Conservation (phyloP, 2,797 vertebrate species). For the Geotria australis region DNA sequence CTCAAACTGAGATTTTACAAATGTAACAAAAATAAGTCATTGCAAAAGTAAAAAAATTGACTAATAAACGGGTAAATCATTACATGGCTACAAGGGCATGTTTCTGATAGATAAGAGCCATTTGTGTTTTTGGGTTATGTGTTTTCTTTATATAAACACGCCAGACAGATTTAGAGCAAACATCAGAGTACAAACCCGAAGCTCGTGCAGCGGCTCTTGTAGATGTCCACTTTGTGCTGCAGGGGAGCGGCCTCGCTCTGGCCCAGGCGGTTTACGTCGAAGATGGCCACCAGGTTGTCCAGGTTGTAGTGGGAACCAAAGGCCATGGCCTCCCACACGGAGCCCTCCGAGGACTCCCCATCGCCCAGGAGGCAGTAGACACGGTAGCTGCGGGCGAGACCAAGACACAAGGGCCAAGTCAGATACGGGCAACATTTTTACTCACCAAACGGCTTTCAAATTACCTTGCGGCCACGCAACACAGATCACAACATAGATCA, state of each 20-base stretch:
- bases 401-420: neutral
- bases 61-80: no score
- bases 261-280: slow-evolving; percentile 38
- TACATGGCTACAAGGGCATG: no score
- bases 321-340: slow-evolving; percentile 55
- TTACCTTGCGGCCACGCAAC: no score
- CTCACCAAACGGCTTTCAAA: no score
- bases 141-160: no score
- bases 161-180: neutral
- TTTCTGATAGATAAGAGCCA: no score
- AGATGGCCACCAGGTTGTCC: slow-evolving; percentile 42
- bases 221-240: slow-evolving; percentile 20
- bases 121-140: no score
- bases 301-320: slow-evolving; percentile 38
- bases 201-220: slow-evolving; percentile 36
- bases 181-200: slow-evolving; percentile 25
- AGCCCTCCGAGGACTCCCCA: slow-evolving; percentile 38
- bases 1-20: no score
- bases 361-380: slow-evolving; percentile 49
- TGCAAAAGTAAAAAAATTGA: no score
- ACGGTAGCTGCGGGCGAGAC: slow-evolving; percentile 21
- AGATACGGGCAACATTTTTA: no score
- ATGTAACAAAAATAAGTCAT: no score
- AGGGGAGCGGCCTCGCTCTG: slow-evolving; percentile 33
- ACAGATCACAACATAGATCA: no score